These are phyloP conservation scores for Lobophora halterata DNA, from an alignment of 2,888 invertebrate genomes.

Conservation along the genomic window DNA sequence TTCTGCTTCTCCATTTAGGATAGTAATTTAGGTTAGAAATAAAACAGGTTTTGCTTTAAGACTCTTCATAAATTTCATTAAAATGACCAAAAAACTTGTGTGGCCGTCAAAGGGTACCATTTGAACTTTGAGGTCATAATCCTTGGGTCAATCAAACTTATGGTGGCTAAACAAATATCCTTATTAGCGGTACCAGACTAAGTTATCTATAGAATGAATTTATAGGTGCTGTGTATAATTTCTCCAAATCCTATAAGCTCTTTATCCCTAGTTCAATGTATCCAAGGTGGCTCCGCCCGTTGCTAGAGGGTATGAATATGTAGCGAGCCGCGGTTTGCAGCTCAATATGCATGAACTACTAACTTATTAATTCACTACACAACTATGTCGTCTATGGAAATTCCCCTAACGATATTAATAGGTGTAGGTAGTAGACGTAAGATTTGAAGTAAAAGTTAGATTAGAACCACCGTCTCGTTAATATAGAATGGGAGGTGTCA, in stretches of 20 bases:
- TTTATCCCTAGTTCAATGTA: constrained; percentile 18
- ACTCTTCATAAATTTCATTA: too few species aligned
- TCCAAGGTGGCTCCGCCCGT: constrained; percentile 16
- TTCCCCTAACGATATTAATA: constrained; percentile 6
- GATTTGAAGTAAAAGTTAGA: not conserved
- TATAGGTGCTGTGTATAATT: not conserved
- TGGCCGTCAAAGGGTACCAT: too few species aligned
- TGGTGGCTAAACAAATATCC: too few species aligned
- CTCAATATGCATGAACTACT: constrained; percentile 65
- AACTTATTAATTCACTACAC: constrained; percentile 61
- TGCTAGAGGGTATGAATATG: constrained; percentile 52
- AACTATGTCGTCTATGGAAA: constrained; percentile 13
- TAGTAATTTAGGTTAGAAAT: too few species aligned
- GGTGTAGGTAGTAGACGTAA: constrained; percentile 2
- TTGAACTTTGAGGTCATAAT: too few species aligned
- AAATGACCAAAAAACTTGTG: too few species aligned
- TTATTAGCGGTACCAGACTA: too few species aligned
- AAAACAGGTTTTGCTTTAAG: too few species aligned
- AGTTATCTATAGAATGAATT: too few species aligned
- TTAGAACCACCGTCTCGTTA: not conserved
- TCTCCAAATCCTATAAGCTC: constrained; percentile 8
- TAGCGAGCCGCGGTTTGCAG: constrained; percentile 45
- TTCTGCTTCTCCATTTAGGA: too few species aligned
- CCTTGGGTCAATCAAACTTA: too few species aligned
- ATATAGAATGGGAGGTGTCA: too few species aligned